Conservation (phyloP, 2,113 vertebrate species). For the Chelonoidis abingdonii region DNA sequence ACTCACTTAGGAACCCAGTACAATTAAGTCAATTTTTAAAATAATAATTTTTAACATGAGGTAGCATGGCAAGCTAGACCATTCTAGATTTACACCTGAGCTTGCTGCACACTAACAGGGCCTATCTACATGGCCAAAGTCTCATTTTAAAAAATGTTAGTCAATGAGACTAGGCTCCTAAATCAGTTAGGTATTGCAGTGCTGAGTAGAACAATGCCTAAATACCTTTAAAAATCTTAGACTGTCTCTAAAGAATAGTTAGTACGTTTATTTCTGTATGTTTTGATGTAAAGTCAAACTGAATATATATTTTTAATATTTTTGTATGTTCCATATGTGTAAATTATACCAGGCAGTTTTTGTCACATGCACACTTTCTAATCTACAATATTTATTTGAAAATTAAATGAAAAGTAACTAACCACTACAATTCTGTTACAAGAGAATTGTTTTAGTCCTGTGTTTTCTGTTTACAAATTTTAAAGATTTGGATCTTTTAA, state of each 20-base stretch:
- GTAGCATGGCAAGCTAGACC: too few species aligned
- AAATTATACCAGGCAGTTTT: neutral
- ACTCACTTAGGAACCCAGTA: neutral
- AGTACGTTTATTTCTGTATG: fast-evolving
- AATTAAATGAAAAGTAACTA: neutral
- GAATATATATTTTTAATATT: fast-evolving
- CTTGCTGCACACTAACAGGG: too few species aligned
- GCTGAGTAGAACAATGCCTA: neutral
- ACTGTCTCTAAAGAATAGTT: fast-evolving
- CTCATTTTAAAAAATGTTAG: too few species aligned
- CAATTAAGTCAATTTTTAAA: neutral
- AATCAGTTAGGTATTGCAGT: neutral
- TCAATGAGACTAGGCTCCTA: neutral
- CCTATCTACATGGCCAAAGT: too few species aligned
- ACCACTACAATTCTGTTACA: neutral
- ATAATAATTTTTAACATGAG: neutral
- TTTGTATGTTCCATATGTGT: fast-evolving
- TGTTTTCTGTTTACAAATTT: neutral
- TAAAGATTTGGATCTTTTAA: neutral
- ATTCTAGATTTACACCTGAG: too few species aligned
- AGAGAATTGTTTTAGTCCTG: fast-evolving
- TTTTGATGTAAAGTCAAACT: fast-evolving
- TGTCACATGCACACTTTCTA: fast-evolving
- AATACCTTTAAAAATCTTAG: neutral
- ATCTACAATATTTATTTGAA: neutral